These are phyloP conservation scores for Buphagus erythrorhynchus DNA, from an alignment of 2,797 vertebrate species.

Conservation along the genomic window DNA sequence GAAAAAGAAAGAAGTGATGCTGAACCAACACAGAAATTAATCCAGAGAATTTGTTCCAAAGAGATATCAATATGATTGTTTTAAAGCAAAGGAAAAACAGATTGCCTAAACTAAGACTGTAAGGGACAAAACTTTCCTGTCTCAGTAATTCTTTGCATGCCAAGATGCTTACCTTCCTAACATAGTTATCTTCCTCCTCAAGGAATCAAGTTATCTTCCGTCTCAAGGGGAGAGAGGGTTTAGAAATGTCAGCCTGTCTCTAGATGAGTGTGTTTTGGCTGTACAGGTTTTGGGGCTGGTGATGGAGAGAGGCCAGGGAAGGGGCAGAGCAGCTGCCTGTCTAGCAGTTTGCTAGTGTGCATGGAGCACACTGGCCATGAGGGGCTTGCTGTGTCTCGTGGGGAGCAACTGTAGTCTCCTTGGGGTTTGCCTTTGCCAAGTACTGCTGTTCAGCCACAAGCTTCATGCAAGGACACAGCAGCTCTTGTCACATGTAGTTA, in stretches of 20 bases:
- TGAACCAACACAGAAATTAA: background rate
- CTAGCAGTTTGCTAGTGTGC: background rate
- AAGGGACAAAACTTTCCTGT: background rate
- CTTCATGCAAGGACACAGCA: rapidly evolving
- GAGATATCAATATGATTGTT: background rate
- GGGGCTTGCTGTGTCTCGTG: rapidly evolving
- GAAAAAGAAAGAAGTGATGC: background rate
- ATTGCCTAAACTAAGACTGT: background rate
- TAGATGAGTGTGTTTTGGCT: background rate
- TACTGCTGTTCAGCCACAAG: background rate
- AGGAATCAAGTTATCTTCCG: background rate
- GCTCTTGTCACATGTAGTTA: background rate
- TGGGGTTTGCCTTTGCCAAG: background rate
- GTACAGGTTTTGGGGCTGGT: rapidly evolving
- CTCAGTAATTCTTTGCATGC: background rate
- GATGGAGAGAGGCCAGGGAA: background rate
- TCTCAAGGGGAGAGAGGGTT: background rate
- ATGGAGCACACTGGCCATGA: rapidly evolving
- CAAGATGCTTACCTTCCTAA: background rate
- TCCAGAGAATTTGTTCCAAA: background rate
- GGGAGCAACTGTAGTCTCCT: rapidly evolving
- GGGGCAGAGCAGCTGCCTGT: background rate
- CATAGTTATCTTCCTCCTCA: background rate
- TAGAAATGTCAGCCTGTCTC: rapidly evolving
- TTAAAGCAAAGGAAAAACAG: background rate